A percentile compares a stretch with the other conserved stretches of the same genome.
Conservation (phyloP, 2,797 vertebrate genomes). For the Antennarius maculatus region DNA sequence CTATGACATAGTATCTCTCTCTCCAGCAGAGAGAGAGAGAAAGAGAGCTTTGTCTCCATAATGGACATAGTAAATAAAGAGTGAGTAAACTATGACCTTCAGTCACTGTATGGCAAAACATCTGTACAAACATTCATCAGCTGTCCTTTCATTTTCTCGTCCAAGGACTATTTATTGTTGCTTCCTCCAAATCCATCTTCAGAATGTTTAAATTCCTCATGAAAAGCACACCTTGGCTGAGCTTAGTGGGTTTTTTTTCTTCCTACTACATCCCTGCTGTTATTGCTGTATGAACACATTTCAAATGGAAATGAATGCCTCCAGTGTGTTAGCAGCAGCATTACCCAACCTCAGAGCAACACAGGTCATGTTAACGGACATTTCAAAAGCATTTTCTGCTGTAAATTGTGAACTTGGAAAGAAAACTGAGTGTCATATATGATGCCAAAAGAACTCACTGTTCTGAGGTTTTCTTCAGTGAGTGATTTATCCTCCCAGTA, state of each 20-base stretch:
- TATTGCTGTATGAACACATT: slow-evolving; percentile 2
- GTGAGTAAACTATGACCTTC: slow-evolving; percentile 36
- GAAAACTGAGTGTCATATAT: not conserved
- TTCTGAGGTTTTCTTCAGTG: slow-evolving; percentile 12
- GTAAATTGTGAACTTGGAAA: not conserved
- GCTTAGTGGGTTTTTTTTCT: slow-evolving; percentile 2
- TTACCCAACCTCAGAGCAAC: not conserved
- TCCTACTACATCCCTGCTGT: not conserved
- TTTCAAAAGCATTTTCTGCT: not conserved
- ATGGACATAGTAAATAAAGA: slow-evolving; percentile 24
- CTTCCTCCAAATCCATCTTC: slow-evolving; percentile 14
- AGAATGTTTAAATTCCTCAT: slow-evolving; percentile 3
- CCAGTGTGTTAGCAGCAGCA: not conserved
- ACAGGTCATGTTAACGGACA: slow-evolving; percentile 6
- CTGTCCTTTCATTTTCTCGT: slow-evolving; percentile 6
- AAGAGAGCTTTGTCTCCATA: slow-evolving; percentile 15
- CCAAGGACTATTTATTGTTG: slow-evolving; percentile 7
- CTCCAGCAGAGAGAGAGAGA: not conserved
- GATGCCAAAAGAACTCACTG: not conserved
- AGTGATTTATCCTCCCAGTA: slow-evolving; percentile 4
- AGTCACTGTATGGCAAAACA: slow-evolving; percentile 5
- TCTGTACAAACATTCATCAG: slow-evolving; percentile 18
- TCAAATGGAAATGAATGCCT: not conserved
- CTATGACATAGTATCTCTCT: slow-evolving; percentile 11
- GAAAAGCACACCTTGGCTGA: slow-evolving; percentile 6